Base-by-base conservation (phyloP, 2,797 vertebrate species). In the Lutjanus campechanus region DNA sequence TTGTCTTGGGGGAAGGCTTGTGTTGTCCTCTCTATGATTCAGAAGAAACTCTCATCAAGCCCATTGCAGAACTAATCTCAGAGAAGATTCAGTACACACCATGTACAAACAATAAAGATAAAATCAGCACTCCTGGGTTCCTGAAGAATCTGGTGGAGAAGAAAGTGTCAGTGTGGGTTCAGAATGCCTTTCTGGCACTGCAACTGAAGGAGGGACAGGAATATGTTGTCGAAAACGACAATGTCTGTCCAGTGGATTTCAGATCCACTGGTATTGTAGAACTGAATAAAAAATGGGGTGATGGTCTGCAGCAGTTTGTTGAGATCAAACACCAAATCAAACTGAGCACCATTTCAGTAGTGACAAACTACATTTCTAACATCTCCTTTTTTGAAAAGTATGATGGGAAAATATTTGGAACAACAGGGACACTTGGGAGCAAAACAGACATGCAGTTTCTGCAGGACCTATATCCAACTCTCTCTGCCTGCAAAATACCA, bases 221-320 rank as follows among this genome's bases (percentile, higher is more conserved):
- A 54, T 92, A 92, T 58, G 65, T 92, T 4, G 67, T 90, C 7
- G 67, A 89, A 62, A 70, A 83, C 2, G 59, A 82, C 47, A 49
- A 49, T 2, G 61, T 91, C 54, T 83, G 69, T 67, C 90, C 87
- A 10, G 90, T 92, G 46, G 90, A 92, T 69, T 92, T 79, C 84
- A 87, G 76, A 63, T 89, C 84, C 0, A 90, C 91, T 25, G 90
- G 90, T 20, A 82, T 86, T 36, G 62, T 91, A 11, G 86, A 92
- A 58, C 71, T 85, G 29, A 92, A 73, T 56, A 92, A 91, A 79
- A 89, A 86, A 65, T 86, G 84, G 84, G 81, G 77, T 46, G 89
- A 93, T 73, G 92, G 92, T 5, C 88, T 93, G 29, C 93, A 94
- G 58, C 93, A 94, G 76, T 93, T 94, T 55, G 72, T 94, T 2